These are phyloP conservation scores for Pseudorasbora parva DNA, from an alignment of 2,113 vertebrate species.

Conservation along the genomic window DNA sequence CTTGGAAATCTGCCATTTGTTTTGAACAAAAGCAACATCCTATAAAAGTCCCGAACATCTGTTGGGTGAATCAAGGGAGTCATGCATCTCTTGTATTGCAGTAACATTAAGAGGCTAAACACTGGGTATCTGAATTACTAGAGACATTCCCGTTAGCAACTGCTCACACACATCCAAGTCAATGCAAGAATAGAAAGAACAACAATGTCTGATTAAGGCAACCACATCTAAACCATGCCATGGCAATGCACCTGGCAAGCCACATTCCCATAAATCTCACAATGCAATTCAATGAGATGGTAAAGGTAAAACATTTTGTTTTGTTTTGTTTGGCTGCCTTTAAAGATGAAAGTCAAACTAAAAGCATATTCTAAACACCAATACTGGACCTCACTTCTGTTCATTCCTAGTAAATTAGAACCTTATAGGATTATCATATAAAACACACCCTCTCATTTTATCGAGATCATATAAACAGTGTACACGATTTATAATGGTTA, in stretches of 20 bases:
- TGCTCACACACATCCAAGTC: conserved; percentile 47
- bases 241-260: conserved; percentile 62
- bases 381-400: background rate
- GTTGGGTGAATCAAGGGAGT: conserved; percentile 31
- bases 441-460: background rate
- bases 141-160: conserved; percentile 58
- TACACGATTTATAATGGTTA: background rate
- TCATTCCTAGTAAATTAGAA: background rate
- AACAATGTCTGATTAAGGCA: conserved; percentile 51
- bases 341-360: conserved; percentile 6
- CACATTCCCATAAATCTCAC: conserved; percentile 59
- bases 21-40: conserved; percentile 45
- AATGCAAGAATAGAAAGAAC: conserved; percentile 56
- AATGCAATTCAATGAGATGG: background rate
- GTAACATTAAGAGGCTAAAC: conserved; percentile 12
- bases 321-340: background rate
- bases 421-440: background rate
- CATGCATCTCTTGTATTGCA: conserved; percentile 8
- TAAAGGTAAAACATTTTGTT: background rate
- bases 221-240: conserved; percentile 64
- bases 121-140: background rate
- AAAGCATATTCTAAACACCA: background rate
- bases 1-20: conserved; percentile 35
- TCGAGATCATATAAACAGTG: background rate
- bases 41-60: conserved; percentile 29